Evolutionary conservation across 2,797 vertebrate genomes (phyloP).

Genomic region (Arnoldichthys spilopterus): DNA sequence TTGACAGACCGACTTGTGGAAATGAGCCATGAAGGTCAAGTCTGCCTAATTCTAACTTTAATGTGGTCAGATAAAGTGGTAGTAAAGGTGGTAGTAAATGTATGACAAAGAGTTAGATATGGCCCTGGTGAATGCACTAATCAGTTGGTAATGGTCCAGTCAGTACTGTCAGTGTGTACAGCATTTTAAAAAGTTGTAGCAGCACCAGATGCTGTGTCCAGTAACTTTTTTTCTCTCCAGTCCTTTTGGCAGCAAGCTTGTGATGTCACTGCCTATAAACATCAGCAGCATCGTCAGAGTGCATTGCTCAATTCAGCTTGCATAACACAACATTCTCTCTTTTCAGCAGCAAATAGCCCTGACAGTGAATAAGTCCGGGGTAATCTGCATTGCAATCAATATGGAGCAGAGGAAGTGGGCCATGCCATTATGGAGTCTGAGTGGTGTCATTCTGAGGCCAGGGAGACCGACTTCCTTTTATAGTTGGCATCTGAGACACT

Average conservation of each 20-base stretch:
- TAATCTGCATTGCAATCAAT: conserved; percentile 74
- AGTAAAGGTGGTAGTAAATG: background rate
- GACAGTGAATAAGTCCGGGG: conserved; percentile 68
- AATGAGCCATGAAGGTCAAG: background rate
- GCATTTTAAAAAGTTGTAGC: background rate
- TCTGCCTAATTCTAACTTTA: background rate
- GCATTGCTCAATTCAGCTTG: conserved; percentile 64
- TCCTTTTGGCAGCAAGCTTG: conserved; percentile 16
- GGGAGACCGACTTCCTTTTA: conserved; percentile 34
- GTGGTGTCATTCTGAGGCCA: conserved; percentile 15
- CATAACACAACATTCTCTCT: conserved; percentile 63
- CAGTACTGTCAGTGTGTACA: too few relatives aligned
- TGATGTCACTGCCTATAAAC: conserved; percentile 52
- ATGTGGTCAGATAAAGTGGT: background rate
- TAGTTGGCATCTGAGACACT: conserved; percentile 23
- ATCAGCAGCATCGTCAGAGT: conserved; percentile 63
- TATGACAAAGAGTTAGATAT: too few relatives aligned
- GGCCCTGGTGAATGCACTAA: background rate
- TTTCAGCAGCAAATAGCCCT: conserved; percentile 64
- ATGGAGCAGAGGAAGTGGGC: conserved; percentile 67
- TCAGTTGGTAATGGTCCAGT: background rate
- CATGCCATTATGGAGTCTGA: conserved; percentile 51
- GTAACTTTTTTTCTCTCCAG: background rate
- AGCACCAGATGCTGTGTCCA: background rate
- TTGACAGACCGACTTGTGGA: background rate